A percentile compares a stretch with the other conserved stretches of the same genome.
phyloP scores from a whole-genome alignment of 1,140 invertebrate species.

The Drosophila nasuta region DNA sequence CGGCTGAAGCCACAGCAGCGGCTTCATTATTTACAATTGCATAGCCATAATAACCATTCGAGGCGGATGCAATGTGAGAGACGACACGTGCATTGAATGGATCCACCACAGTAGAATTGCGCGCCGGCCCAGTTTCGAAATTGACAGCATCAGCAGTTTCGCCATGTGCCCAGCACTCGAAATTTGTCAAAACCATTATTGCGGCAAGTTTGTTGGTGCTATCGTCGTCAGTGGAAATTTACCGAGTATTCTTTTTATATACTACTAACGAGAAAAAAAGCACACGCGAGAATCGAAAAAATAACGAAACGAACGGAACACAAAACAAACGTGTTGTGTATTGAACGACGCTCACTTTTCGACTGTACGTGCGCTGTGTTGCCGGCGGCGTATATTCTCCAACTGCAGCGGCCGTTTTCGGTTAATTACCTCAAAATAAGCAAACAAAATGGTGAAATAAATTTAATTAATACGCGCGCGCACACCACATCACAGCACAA shows the following conservation, averaged over 20 bases:
- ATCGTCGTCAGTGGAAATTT: constrained; percentile 71
- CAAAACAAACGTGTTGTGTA: constrained; percentile 40
- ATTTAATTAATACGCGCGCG: constrained; percentile 70
- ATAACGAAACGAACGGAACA: neutral
- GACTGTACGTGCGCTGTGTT: constrained; percentile 39
- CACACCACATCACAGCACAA: constrained; percentile 10
- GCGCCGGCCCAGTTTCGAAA: constrained; percentile 59
- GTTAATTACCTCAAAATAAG: constrained; percentile 66
- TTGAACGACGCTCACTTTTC: constrained; percentile 40
- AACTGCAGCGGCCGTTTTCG: constrained; percentile 39
- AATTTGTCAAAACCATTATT: constrained; percentile 84
- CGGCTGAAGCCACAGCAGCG: neutral
- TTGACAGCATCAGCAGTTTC: constrained; percentile 54
- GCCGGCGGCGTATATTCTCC: constrained; percentile 36
- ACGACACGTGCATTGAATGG: constrained; percentile 78
- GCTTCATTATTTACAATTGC: constrained; percentile 61
- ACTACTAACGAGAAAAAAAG: constrained; percentile 21
- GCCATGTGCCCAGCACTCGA: constrained; percentile 84
- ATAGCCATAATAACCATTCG: constrained; percentile 74
- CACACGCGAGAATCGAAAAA: constrained; percentile 31
- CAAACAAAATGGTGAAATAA: constrained; percentile 60
- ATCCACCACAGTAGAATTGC: constrained; percentile 53
- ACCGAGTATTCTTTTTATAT: constrained; percentile 53
- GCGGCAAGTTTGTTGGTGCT: constrained; percentile 26
- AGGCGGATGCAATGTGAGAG: constrained; percentile 61